A percentile compares a stretch with the other conserved stretches of the same genome.
Conservation (phyloP, 2,888 invertebrate genomes). For the Habroteleia sp. region DNA sequence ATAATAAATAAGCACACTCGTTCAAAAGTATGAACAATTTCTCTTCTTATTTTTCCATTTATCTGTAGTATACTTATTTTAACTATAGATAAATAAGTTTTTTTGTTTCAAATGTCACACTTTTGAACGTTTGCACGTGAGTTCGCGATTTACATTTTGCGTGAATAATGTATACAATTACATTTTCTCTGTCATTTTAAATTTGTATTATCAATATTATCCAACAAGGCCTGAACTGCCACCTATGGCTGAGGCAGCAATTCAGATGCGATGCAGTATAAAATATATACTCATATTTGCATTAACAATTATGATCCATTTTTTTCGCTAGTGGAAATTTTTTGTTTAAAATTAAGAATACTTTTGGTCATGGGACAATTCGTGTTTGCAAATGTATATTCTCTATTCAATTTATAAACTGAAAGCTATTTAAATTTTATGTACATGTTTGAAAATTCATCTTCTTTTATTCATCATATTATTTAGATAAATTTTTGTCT, state of each 20-base stretch:
- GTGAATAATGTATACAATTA: slow-evolving; percentile 7
- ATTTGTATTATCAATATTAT: slow-evolving; percentile 9
- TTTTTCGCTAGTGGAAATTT: too few relatives aligned
- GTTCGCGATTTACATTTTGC: slow-evolving; percentile 2
- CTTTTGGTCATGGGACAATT: too few relatives aligned
- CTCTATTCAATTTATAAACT: too few relatives aligned
- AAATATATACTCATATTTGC: slow-evolving; percentile 71
- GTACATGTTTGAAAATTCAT: too few relatives aligned
- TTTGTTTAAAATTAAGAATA: too few relatives aligned
- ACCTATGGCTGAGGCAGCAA: slow-evolving; percentile 76
- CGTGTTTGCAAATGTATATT: too few relatives aligned
- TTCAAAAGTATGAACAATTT: slow-evolving; percentile 22
- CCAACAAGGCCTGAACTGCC: slow-evolving; percentile 76
- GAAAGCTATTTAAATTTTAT: too few relatives aligned
- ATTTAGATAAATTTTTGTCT: too few relatives aligned
- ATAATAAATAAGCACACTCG: slow-evolving; percentile 27
- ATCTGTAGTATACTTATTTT: background rate
- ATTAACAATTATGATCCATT: slow-evolving; percentile 45
- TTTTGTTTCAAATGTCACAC: too few relatives aligned
- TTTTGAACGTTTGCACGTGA: slow-evolving; percentile 9
- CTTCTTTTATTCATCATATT: too few relatives aligned
- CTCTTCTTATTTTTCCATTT: slow-evolving; percentile 3
- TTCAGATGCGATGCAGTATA: slow-evolving; percentile 77
- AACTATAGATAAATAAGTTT: background rate
- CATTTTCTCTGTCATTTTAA: background rate